Base-by-base conservation (phyloP, 1,140 invertebrate genomes). In the Drosophila sproati region DNA sequence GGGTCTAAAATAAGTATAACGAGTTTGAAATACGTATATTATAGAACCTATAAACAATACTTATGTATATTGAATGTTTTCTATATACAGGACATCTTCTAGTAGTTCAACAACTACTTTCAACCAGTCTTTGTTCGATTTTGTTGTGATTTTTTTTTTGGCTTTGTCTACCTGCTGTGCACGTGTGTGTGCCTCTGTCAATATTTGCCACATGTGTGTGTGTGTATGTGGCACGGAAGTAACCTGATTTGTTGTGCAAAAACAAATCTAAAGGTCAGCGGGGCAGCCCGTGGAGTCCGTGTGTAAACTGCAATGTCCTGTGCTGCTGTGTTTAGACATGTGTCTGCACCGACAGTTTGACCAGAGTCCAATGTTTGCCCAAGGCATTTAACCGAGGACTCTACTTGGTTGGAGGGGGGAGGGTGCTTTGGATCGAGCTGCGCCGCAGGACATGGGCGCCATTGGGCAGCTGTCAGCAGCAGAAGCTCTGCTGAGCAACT, bases 161-260 rank as follows among this genome's bases (percentile, higher is more conserved):
- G 43, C 51, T 69, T 78, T 71, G 76, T 71, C 63, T 77, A 83
- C 83, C 85, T 83, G 85, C 83, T 88, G 85, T 78, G 83, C 83
- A 88, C 83, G 83, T 88, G 83, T 89, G 73, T 56, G 73, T 56
- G 37, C 29, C 31, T 63, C 73, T 61, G 73, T 87, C 82, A 87
- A 86, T 86, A 80, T 88, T 88, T 88, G 76, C 59, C 60, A 75
- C 60, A 67, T 48, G 67, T 47, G 57, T 61, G 32, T 62, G 31
- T 63, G 62, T 74, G 55, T 70, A 74, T 73, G 73, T 57, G 68
- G 78, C 73, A 80, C 85, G 83, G 85, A 88, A 88, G 77, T 77
- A 88, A 87, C 67, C 70, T 88, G 85, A 87, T 88, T 88, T 88
- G 59, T 89, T 80, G 55, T 56, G 69, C 80, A 79, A 88, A 87